Evolutionary conservation across 2,888 invertebrate species (phyloP).

Genomic region (Lycophotia porphyrea): DNA sequence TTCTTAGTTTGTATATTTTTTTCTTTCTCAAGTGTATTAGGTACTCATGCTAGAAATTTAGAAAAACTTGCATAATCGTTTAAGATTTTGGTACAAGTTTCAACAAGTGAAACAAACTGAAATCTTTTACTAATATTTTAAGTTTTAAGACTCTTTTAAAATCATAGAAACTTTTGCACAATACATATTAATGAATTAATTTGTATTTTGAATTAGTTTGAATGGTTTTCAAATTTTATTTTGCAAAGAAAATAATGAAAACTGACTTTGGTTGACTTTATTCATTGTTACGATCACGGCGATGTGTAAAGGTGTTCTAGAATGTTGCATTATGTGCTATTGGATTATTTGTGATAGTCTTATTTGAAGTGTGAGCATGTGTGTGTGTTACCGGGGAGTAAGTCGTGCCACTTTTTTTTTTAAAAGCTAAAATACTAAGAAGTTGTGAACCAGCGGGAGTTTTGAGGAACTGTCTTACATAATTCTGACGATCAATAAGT

Average conservation of each 20-base stretch:
- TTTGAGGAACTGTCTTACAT: not conserved
- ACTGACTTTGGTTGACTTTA: slow-evolving; percentile 8
- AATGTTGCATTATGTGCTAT: not conserved
- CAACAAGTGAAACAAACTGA: slow-evolving; percentile 9
- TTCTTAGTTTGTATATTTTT: not conserved
- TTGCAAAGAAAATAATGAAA: slow-evolving; percentile 18
- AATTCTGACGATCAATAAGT: not conserved
- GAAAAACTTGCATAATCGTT: not conserved
- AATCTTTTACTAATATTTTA: slow-evolving; percentile 19
- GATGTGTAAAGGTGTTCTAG: not conserved
- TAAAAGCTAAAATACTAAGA: not conserved
- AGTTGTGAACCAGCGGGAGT: not conserved
- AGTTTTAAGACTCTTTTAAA: slow-evolving; percentile 17
- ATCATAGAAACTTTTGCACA: slow-evolving; percentile 2
- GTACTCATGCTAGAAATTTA: not conserved
- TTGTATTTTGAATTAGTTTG: slow-evolving; percentile 20
- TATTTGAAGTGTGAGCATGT: not conserved
- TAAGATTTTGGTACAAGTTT: slow-evolving; percentile 10
- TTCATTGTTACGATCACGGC: not conserved
- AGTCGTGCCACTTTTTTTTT: not conserved
- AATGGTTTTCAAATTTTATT: slow-evolving; percentile 14
- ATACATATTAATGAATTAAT: slow-evolving; percentile 34
- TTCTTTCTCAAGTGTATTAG: not conserved
- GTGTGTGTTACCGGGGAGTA: not conserved
- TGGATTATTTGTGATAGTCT: not conserved